A percentile compares a stretch with the other conserved stretches of the same genome.
phyloP scores from a whole-genome alignment of 2,797 vertebrate genomes.

The Gastrophryne carolinensis region DNA sequence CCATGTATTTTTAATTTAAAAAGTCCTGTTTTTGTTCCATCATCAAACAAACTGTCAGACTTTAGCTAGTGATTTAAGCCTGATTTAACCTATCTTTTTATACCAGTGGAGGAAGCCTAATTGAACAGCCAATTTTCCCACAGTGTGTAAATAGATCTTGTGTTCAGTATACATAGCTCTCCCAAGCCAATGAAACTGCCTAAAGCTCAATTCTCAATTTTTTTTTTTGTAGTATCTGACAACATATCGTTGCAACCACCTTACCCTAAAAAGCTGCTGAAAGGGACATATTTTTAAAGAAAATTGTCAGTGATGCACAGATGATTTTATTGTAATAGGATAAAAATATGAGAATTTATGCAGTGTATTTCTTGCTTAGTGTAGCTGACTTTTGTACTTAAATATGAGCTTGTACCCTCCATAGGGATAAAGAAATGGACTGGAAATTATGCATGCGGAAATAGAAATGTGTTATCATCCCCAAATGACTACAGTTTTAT shows the following conservation, averaged over 20 bases:
- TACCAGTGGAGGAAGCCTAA: too few species aligned
- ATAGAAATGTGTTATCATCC: slow-evolving; percentile 1
- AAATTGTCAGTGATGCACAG: background rate
- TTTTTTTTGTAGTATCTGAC: background rate
- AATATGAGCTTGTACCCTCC: background rate
- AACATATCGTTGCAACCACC: background rate
- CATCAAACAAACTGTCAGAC: too few species aligned
- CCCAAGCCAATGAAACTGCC: background rate
- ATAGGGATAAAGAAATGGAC: background rate
- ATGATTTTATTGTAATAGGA: background rate
- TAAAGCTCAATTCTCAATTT: background rate
- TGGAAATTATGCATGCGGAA: background rate
- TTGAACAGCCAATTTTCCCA: too few species aligned
- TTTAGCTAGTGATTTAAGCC: too few species aligned
- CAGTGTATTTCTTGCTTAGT: background rate
- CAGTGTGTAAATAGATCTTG: background rate
- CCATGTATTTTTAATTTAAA: too few species aligned
- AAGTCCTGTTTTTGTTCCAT: too few species aligned
- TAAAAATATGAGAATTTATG: background rate
- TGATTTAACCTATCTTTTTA: too few species aligned
- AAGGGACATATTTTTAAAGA: background rate
- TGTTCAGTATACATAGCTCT: background rate
- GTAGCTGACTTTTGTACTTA: background rate
- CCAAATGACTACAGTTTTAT: background rate
- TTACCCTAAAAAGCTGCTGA: background rate